phyloP scores from a whole-genome alignment of 2,113 vertebrate species.

The Larimichthys polyactis region DNA sequence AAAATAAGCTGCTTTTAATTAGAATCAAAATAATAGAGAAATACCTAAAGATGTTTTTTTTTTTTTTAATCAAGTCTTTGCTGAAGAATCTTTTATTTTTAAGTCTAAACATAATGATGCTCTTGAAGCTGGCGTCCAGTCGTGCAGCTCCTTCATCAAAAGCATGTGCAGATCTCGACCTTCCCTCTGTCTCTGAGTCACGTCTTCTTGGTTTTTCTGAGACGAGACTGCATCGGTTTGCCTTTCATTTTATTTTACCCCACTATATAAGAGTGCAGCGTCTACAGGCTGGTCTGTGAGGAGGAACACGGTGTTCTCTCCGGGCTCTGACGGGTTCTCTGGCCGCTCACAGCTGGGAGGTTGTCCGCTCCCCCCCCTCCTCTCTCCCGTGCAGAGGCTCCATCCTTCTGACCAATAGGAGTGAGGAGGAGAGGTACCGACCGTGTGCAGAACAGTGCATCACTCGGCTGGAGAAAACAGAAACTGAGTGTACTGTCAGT shows the following conservation, averaged over 20 bases:
- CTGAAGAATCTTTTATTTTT: not conserved
- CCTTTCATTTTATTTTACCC: not conserved
- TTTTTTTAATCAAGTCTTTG: not conserved
- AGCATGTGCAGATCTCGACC: not conserved
- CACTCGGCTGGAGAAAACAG: slow-evolving; percentile 12
- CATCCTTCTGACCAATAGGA: slow-evolving; percentile 51
- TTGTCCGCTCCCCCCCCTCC: not conserved
- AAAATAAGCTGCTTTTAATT: not conserved
- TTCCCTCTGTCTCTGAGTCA: too few species aligned
- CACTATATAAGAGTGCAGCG: not conserved
- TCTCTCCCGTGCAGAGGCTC: slow-evolving; percentile 1
- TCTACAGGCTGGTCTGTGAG: slow-evolving; percentile 13
- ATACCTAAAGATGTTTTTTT: not conserved
- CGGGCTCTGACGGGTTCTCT: slow-evolving; percentile 40
- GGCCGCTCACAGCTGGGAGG: slow-evolving; percentile 50
- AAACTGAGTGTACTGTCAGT: not conserved
- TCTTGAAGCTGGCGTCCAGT: not conserved
- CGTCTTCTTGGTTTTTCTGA: too few species aligned
- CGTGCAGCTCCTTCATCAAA: not conserved
- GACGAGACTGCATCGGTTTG: not conserved
- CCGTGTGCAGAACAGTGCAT: slow-evolving; percentile 8
- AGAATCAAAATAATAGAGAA: not conserved
- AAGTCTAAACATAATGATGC: not conserved
- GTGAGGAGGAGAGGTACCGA: not conserved
- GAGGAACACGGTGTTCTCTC: slow-evolving; percentile 65